Percentiles rank a stretch among this genome's conserved stretches.
Evolutionary conservation across 2,888 invertebrate genomes (phyloP).

Genomic region (Pachliopta kotzebuea): DNA sequence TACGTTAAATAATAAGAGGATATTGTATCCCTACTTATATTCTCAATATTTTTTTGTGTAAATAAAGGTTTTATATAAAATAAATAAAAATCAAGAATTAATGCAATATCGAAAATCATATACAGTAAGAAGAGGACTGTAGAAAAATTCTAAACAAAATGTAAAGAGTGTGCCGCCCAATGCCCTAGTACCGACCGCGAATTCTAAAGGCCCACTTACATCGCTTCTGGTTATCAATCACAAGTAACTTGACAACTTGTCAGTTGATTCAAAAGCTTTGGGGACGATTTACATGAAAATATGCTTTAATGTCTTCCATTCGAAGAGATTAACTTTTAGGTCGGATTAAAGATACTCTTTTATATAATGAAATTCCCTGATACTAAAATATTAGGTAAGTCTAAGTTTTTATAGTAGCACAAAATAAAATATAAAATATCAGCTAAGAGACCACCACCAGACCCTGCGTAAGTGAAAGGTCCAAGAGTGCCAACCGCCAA

Average conservation of each 20-base stretch:
- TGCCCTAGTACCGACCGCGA: slow-evolving; percentile 4
- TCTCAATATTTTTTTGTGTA: too few species aligned
- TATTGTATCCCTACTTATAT: too few species aligned
- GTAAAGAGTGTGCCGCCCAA: slow-evolving; percentile 13
- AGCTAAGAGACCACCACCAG: neutral
- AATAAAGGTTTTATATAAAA: too few species aligned
- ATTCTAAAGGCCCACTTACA: slow-evolving; percentile 29
- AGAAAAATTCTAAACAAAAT: slow-evolving; percentile 5
- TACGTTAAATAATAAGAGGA: too few species aligned
- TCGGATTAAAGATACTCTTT: slow-evolving; percentile 19
- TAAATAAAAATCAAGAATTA: neutral
- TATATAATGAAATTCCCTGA: slow-evolving; percentile 9
- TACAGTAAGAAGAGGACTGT: neutral
- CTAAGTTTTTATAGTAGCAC: neutral
- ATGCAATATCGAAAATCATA: neutral
- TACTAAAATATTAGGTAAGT: slow-evolving; percentile 1
- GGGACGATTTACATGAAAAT: slow-evolving; percentile 29
- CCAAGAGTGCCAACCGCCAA: slow-evolving; percentile 13
- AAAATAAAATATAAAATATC: neutral
- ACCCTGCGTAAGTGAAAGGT: slow-evolving; percentile 4
- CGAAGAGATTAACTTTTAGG: slow-evolving; percentile 27
- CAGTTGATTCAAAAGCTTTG: slow-evolving; percentile 24
- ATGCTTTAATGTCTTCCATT: slow-evolving; percentile 29
- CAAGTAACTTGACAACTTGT: slow-evolving; percentile 29
- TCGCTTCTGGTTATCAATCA: slow-evolving; percentile 23